Evolutionary conservation across 2,113 vertebrate genomes (phyloP).

Genomic region (Myotis brandtii): DNA sequence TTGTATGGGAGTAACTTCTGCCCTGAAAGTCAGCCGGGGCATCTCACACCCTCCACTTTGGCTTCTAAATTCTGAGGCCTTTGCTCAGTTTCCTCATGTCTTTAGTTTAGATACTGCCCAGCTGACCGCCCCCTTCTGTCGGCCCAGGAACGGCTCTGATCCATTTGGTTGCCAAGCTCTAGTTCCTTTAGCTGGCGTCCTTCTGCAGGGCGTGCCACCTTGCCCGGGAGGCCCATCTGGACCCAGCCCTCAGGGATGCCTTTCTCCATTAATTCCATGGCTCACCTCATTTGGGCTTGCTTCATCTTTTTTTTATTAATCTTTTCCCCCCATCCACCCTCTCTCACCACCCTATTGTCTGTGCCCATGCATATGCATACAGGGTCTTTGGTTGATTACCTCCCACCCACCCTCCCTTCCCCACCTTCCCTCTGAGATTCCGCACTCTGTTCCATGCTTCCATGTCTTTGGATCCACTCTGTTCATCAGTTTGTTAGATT

Average conservation of each 20-base stretch:
- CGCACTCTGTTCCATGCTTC: too few species aligned
- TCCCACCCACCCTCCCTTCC: too few species aligned
- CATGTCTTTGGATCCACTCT: too few species aligned
- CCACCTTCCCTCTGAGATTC: too few species aligned
- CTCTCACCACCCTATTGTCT: too few species aligned
- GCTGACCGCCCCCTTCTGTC: background rate
- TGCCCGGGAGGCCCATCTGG: background rate
- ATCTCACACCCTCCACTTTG: background rate
- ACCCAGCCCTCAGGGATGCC: background rate
- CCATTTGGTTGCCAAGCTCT: background rate
- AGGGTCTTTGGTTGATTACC: too few species aligned
- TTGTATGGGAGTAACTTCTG: background rate
- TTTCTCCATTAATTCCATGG: background rate
- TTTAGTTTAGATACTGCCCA: slow-evolving; percentile 28
- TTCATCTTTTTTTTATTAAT: background rate
- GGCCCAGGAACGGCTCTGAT: background rate
- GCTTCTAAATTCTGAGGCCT: background rate
- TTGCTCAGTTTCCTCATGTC: slow-evolving; percentile 8
- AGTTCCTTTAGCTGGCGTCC: background rate
- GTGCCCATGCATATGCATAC: too few species aligned
- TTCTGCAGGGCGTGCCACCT: background rate
- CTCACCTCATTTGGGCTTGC: background rate
- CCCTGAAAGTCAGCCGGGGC: background rate
- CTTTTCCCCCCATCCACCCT: too few species aligned
- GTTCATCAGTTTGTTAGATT: too few species aligned